Base-by-base conservation (phyloP, 2,888 invertebrate genomes). In the Mythimna lalbum region DNA sequence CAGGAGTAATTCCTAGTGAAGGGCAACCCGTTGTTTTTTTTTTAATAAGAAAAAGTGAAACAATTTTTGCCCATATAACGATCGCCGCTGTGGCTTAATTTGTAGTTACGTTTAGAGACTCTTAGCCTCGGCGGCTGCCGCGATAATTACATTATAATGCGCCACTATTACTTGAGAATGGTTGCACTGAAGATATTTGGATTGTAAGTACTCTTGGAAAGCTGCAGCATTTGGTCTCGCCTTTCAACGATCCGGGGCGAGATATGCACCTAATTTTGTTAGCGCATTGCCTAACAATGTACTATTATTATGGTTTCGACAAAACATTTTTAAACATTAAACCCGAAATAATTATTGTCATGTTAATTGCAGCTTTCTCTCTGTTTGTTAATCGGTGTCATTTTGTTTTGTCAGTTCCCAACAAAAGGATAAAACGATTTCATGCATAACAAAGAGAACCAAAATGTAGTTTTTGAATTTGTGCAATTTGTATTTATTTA, bases 51-150 rank as follows among this genome's bases (percentile, higher is more conserved):
- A 43, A 43, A 17, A 43, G 19, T 5, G 1, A 63, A 73, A 56
- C 55, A 73, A 78, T 82, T 75, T 79, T 80, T 83, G 79, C 80
- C 82, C 81, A 74, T 84, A 84, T 80, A 81, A 83, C 73, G 69
- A 72, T 60, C 64, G 72, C 64, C 66, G 57, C 60, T 78, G 68
- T 71, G 82, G 78, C 80, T 84, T 89, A 89, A 90, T 89, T 88
- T 84, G 81, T 84, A 81, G 81, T 85, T 83, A 81, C 77, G 79
- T 80, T 81, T 81, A 80, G 83, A 76, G 78, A 77, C 73, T 83
- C 76, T 81, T 82, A 77, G 80, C 73, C 66, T 65, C 71, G 73
- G 78, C 80, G 79, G 79, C 81, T 80, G 73, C 73, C 78, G 64
- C 77, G 67, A 81, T 85, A 85, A 84, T 86, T 84, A 83, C 80